Conservation (phyloP, 2,797 vertebrate species). For the Acipenser oxyrinchus region DNA sequence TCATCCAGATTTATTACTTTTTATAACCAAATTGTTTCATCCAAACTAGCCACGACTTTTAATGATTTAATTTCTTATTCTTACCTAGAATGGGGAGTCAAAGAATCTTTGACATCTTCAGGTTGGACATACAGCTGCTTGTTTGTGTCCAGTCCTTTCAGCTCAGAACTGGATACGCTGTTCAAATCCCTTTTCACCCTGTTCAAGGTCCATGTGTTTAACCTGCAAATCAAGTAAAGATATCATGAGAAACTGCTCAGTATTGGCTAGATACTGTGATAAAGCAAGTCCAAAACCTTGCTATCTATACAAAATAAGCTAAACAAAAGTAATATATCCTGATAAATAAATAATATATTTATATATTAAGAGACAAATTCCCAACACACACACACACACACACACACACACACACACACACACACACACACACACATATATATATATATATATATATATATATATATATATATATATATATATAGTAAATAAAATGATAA, state of each 20-base stretch:
- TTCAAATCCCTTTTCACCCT: constrained; percentile 68
- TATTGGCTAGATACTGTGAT: neutral
- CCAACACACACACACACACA: too few species aligned
- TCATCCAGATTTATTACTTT: neutral
- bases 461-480: too few species aligned
- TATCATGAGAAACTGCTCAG: neutral
- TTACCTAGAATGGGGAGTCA: constrained; percentile 75
- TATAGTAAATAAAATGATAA: too few species aligned
- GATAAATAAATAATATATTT: neutral
- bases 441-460: too few species aligned
- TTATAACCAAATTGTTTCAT: neutral
- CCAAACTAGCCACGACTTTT: neutral
- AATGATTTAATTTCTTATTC: constrained; percentile 3
- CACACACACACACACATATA: too few species aligned
- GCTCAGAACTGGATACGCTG: constrained; percentile 39
- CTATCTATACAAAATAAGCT: too few species aligned
- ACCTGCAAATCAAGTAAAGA: constrained; percentile 42
- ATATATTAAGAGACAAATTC: neutral
- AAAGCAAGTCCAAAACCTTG: neutral
- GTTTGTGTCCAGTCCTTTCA: constrained; percentile 39
- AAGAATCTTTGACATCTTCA: constrained; percentile 67
- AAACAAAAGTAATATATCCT: too few species aligned
- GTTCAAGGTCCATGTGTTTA: constrained; percentile 72
- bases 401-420: too few species aligned
- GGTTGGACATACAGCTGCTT: constrained; percentile 54